A percentile compares a stretch with the other conserved stretches of the same genome.
Evolutionary conservation across 2,888 invertebrate genomes (phyloP).

Genomic region (Tigriopus californicus): DNA sequence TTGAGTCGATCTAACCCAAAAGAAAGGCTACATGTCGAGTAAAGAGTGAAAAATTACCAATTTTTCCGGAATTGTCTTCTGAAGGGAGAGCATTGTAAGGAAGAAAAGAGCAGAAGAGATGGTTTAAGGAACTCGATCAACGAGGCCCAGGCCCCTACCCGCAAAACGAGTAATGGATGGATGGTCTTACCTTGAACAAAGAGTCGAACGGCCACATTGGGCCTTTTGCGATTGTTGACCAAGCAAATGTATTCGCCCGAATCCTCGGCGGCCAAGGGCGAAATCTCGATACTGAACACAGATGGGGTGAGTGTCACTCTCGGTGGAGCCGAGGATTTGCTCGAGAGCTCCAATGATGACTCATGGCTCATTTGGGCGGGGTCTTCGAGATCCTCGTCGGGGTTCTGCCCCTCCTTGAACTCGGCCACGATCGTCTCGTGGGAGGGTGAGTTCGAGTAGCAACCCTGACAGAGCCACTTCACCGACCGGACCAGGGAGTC

Average conservation of each 20-base stretch:
- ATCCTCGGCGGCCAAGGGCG: slow-evolving; percentile 41
- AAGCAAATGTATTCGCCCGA: slow-evolving; percentile 46
- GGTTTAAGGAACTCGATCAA: too few relatives aligned
- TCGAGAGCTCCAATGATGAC: too few relatives aligned
- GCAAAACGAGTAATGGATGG: too few relatives aligned
- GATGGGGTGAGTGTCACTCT: slow-evolving; percentile 34
- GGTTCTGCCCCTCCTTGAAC: slow-evolving; percentile 32
- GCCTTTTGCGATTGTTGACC: slow-evolving; percentile 45
- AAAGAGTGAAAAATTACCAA: too few relatives aligned
- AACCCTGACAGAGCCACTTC: slow-evolving; percentile 36
- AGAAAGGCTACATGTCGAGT: too few relatives aligned
- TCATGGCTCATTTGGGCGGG: slow-evolving; percentile 35
- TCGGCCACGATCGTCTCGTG: slow-evolving; percentile 33
- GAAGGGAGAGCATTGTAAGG: too few relatives aligned
- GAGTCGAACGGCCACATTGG: slow-evolving; percentile 43
- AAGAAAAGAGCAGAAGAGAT: too few relatives aligned
- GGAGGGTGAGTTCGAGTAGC: slow-evolving; percentile 16
- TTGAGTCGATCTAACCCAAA: too few relatives aligned
- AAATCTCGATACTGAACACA: slow-evolving; percentile 32
- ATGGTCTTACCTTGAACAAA: slow-evolving; percentile 42
- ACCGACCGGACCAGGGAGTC: slow-evolving; percentile 42
- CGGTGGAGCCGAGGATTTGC: slow-evolving; percentile 29
- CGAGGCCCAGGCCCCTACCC: too few relatives aligned
- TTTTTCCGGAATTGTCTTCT: too few relatives aligned
- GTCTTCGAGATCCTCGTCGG: slow-evolving; percentile 32